Evolutionary conservation across 1,140 invertebrate genomes (phyloP).

Genomic region (Drosophila parabipectinata): DNA sequence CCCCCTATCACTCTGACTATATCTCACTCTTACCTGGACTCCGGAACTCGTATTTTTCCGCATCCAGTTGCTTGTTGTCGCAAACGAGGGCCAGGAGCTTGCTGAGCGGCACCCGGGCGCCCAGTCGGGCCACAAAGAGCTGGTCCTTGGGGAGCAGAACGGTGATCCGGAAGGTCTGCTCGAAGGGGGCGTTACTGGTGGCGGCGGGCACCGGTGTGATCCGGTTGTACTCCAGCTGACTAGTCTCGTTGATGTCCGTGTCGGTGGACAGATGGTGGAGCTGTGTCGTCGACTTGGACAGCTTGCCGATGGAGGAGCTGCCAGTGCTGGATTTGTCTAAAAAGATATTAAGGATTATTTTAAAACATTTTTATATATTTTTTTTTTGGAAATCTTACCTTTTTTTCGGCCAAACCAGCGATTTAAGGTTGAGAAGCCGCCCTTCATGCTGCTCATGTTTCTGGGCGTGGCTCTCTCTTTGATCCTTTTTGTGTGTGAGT

Average conservation of each 20-base stretch:
- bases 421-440: constrained; percentile 83
- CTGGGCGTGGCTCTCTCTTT: constrained; percentile 50
- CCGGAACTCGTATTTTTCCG: constrained; percentile 90
- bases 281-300: constrained; percentile 83
- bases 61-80: constrained; percentile 91
- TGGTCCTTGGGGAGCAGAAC: constrained; percentile 94
- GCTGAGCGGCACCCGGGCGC: constrained; percentile 87
- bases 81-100: constrained; percentile 91
- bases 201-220: constrained; percentile 80
- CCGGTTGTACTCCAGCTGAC: constrained; percentile 83
- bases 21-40: constrained; percentile 87
- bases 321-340: constrained; percentile 59
- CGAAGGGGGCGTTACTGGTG: constrained; percentile 82
- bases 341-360: background rate
- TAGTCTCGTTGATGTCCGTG: constrained; percentile 77
- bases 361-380: background rate
- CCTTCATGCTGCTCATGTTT: constrained; percentile 80
- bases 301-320: constrained; percentile 67
- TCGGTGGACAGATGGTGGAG: constrained; percentile 72
- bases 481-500: constrained; percentile 3
- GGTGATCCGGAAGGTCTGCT: constrained; percentile 83
- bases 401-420: constrained; percentile 83
- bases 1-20: too few species aligned
- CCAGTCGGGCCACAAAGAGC: constrained; percentile 86
- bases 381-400: constrained; percentile 43